Conservation (phyloP, 2,888 invertebrate genomes). For the Hypena proboscidalis region DNA sequence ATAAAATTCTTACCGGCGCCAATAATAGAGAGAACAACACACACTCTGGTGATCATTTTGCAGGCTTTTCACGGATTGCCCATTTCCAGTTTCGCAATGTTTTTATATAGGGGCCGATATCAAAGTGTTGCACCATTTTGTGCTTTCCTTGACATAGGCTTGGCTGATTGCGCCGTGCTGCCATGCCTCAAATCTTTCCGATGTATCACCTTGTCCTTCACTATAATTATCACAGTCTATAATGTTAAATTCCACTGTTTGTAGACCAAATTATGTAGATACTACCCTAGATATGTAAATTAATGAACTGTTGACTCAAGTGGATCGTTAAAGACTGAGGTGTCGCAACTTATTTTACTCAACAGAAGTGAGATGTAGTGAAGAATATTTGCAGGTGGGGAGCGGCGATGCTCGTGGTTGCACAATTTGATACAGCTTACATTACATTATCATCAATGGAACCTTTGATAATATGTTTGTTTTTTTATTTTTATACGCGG, state of each 20-base stretch:
- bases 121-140: conserved; percentile 49
- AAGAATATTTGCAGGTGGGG: too few relatives aligned
- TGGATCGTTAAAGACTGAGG: too few relatives aligned
- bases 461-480: too few relatives aligned
- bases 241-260: conserved; percentile 8
- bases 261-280: neutral
- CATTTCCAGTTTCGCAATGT: conserved; percentile 49
- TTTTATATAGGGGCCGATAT: conserved; percentile 75
- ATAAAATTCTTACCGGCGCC: conserved; percentile 39
- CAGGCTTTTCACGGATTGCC: conserved; percentile 55
- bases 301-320: conserved; percentile 2
- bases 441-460: too few relatives aligned
- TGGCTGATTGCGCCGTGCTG: conserved; percentile 47
- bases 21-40: conserved; percentile 35
- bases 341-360: too few relatives aligned
- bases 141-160: conserved; percentile 63
- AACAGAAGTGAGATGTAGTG: too few relatives aligned
- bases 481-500: too few relatives aligned
- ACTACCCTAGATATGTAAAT: neutral
- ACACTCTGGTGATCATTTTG: conserved; percentile 65
- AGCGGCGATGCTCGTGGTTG: too few relatives aligned
- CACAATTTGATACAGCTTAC: too few relatives aligned
- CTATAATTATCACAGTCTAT: conserved; percentile 7
- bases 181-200: conserved; percentile 23
- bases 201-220: conserved; percentile 10